Conservation (phyloP, 2,113 vertebrate genomes). For the Penelope pileata region DNA sequence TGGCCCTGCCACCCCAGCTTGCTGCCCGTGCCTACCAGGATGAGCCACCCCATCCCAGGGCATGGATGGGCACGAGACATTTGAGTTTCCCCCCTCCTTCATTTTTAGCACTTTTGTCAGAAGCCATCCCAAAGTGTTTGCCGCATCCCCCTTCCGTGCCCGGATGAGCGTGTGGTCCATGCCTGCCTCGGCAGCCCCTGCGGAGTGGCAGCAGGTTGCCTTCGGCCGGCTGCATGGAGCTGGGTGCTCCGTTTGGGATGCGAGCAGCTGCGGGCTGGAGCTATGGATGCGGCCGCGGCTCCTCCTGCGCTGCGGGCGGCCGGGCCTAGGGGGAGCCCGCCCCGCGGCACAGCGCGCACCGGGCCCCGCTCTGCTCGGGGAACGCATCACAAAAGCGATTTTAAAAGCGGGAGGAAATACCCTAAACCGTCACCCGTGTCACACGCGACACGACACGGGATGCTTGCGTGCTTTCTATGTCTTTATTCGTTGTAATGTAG, state of each 20-base stretch:
- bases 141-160: rapidly evolving
- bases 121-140: not conserved
- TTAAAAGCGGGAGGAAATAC: not conserved
- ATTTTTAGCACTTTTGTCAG: not conserved
- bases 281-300: not conserved
- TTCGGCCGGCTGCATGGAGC: not conserved
- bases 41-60: not conserved
- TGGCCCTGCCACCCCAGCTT: not conserved
- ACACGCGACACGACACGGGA: not conserved
- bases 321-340: not conserved
- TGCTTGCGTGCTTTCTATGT: not conserved
- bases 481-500: not conserved
- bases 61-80: not conserved
- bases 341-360: no score
- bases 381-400: not conserved
- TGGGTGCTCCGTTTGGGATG: not conserved
- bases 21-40: not conserved
- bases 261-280: not conserved
- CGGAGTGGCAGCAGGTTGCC: not conserved
- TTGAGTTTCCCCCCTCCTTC: not conserved
- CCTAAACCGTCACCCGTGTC: not conserved
- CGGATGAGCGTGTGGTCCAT: not conserved
- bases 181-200: not conserved
- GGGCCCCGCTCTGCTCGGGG: not conserved
- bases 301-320: constrained; percentile 56